Base-by-base conservation (phyloP, 2,888 invertebrate genomes). In the Erebia ligea region DNA sequence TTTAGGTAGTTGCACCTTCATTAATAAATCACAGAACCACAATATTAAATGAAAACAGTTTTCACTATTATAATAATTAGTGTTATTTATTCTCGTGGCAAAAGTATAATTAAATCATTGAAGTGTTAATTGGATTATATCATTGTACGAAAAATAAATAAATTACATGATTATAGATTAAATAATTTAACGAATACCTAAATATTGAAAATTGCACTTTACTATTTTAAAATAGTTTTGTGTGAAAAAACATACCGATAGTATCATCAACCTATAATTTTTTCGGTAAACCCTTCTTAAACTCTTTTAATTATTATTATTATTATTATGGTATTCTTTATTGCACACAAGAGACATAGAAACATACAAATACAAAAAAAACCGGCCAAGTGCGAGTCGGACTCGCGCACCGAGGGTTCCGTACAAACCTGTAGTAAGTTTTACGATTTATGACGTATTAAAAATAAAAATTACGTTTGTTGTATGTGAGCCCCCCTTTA, bases 21-120 rank as follows among this genome's bases (percentile, higher is more conserved):
- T 19, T 45, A 42, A 45, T 45, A 61, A 61, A 61, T 61, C 42
- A 61, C 8, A 45, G 8, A 45, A 61, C 61, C 61, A 19, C 45
- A 45, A n/a, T 17, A 61, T 61, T 45, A 61, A 61, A 59, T 59
- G 9, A 59, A 61, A 19, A 11, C 61, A 61, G 42, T 45, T 61
- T 42, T 45, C 61, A 61, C 61, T 61, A 61, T 45, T 42, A 45
- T n/a, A 59, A 59, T 59, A 40, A 59, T 59, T 42, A 17, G 34
- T 59, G n/a, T 40, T 54, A 19, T 59, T 59, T 59, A 59, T 40
- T 40, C n/a, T 9, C n/a, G 40, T 42, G 40, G 59, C 2, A 40
- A 42, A 40, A 9, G 40, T 59, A 9, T 59, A 59, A 59, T 59
- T 58, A 9, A 58, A 58, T 40, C 17, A 61, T 61, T 61, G 21